Percentiles rank a stretch among this genome's conserved stretches.
Evolutionary conservation across 2,113 vertebrate species (phyloP).

Genomic region (Spheniscus mendiculus): DNA sequence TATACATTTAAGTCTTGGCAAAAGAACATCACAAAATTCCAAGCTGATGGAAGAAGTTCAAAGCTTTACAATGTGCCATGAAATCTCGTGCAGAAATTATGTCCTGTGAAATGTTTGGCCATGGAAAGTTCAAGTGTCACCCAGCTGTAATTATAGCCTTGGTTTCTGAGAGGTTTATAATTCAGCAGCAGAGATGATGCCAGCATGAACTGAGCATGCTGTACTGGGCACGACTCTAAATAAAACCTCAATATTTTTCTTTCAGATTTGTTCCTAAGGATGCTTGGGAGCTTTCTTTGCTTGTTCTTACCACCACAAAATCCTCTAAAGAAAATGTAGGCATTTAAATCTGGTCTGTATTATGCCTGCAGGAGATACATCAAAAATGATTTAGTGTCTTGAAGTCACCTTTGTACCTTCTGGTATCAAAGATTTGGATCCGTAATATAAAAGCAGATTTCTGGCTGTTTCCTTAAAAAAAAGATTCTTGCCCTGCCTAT

Average conservation of each 20-base stretch:
- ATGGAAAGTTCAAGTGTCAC: conserved; percentile 49
- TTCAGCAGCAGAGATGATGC: conserved; percentile 6
- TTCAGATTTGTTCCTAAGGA: not conserved
- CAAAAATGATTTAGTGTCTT: not conserved
- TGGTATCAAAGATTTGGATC: not conserved
- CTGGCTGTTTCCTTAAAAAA: not conserved
- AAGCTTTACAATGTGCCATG: not conserved
- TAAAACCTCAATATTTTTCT: not conserved
- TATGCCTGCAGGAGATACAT: not conserved
- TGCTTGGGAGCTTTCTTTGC: not conserved
- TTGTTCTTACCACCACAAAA: not conserved
- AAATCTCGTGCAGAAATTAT: conserved; percentile 22
- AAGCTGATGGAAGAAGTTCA: not conserved
- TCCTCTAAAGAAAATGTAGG: not conserved
- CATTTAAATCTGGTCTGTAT: not conserved
- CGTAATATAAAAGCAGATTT: not conserved
- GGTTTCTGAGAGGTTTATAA: conserved; percentile 58
- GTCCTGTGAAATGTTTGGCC: conserved; percentile 24
- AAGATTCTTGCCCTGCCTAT: not conserved
- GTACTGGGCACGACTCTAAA: not conserved
- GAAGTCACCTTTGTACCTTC: not conserved
- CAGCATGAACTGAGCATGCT: not conserved
- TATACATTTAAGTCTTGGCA: not conserved
- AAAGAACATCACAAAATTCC: not conserved
- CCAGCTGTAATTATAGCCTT: conserved; percentile 44